Evolutionary conservation across 2,888 invertebrate genomes (phyloP), one percentile per base, ranked within the genome.

Genomic region (Thumatha senex): DNA sequence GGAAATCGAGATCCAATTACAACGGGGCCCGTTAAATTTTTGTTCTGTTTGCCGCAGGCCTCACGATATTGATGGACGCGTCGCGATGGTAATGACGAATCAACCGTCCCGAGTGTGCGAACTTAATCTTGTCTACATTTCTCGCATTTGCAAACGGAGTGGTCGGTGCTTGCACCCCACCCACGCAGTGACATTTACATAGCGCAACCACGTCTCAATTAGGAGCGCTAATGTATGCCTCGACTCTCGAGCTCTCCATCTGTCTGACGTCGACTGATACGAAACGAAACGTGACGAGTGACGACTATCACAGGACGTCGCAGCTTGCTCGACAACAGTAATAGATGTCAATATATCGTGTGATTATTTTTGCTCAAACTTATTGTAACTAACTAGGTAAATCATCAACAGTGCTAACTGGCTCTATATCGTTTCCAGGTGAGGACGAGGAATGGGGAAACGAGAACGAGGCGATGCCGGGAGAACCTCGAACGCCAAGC

Each of bases 401-500:
- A 14, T 57, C 48, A 52, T 73, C 64, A 71, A 76, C 74, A 56
- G 49, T 60, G 54, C 51, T 57, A 38, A 60, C 30, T 36, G 40
- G 46, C 39, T 18, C 49, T 58, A 75, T 75, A 72, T 73, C 76
- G 63, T 72, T 93, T 93, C 52, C 92, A 94, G 94, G 93, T 86
- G 93, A 94, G 85, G 93, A 93, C 88, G 93, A 93, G 92, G 93
- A 93, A 92, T 93, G 94, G 94, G 92, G 92, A 89, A 88, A 90
- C 87, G 93, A 93, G 82, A 91, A 87, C 82, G 93, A 93, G 80
- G 89, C 91, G 77, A 92, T 92, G 91, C 86, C 89, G 72, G 89
- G 82, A 82, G 90, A 91, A 87, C 89, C 90, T 78, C 89, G 86
- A 74, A 88, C 89, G 76, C 89, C 89, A 68, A 89, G 89, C 84